Evolutionary conservation across 2,888 invertebrate genomes (phyloP).

Genomic region (Sinotaia quadrata): DNA sequence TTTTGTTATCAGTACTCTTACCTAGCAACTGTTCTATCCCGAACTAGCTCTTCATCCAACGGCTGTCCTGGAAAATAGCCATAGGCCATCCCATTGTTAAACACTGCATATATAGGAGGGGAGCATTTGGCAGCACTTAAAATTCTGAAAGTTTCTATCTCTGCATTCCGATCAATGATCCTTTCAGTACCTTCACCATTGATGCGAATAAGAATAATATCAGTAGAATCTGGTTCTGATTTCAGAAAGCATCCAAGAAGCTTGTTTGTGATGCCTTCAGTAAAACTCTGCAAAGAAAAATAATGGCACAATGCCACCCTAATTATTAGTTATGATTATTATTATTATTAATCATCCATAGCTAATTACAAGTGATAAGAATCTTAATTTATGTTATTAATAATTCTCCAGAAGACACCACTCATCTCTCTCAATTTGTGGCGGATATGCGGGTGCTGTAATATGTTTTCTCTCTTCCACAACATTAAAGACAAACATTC

Average conservation of each 20-base stretch:
- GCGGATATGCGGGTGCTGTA: no score
- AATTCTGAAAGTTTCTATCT: constrained; percentile 69
- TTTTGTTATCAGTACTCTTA: neutral
- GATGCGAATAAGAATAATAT: constrained; percentile 87
- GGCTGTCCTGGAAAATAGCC: constrained; percentile 82
- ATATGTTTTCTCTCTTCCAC: no score
- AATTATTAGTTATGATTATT: no score
- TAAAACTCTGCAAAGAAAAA: constrained; percentile 81
- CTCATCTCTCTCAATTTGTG: no score
- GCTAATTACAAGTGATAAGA: no score
- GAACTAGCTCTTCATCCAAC: constrained; percentile 65
- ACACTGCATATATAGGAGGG: constrained; percentile 89
- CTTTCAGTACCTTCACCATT: constrained; percentile 95
- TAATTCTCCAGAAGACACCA: no score
- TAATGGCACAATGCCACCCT: neutral
- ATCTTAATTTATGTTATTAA: no score
- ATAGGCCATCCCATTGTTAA: constrained; percentile 94
- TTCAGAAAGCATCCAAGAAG: constrained; percentile 83
- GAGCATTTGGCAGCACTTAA: constrained; percentile 80
- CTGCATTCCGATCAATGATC: constrained; percentile 89
- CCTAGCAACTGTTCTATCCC: constrained; percentile 43
- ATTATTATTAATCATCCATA: neutral
- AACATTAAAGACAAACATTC: no score
- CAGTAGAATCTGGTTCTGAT: constrained; percentile 72
- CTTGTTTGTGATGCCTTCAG: constrained; percentile 95